These are phyloP conservation scores for Aix galericulata DNA, from an alignment of 2,113 vertebrate species.

Conservation along the genomic window DNA sequence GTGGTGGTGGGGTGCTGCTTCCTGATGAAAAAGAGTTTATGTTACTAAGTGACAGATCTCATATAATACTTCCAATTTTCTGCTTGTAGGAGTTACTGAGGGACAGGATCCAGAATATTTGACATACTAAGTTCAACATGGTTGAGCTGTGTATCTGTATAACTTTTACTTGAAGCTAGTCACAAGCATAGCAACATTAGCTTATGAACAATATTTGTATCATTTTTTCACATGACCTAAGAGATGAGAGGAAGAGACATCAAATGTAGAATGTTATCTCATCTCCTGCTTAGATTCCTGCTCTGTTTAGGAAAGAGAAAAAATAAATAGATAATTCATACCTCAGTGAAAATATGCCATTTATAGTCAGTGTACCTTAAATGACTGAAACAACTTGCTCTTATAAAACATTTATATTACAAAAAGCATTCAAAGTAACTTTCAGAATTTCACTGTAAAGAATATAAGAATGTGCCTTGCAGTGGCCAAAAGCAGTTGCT, in stretches of 20 bases:
- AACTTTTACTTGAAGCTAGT: neutral
- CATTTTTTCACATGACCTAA: neutral
- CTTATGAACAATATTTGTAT: neutral
- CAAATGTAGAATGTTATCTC: neutral
- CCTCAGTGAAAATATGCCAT: neutral
- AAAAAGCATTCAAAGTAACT: neutral
- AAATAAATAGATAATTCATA: neutral
- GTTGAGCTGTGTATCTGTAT: neutral
- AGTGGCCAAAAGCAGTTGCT: neutral
- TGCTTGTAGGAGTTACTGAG: neutral
- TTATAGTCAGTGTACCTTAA: neutral
- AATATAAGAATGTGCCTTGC: neutral
- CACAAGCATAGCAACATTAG: neutral
- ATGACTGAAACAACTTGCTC: neutral
- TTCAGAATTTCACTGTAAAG: neutral
- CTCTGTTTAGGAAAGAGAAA: neutral
- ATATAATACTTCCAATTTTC: neutral
- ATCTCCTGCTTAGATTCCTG: neutral
- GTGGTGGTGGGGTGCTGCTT: neutral
- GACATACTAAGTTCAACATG: neutral
- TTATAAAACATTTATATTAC: neutral
- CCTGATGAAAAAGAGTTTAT: neutral
- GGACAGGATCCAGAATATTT: neutral
- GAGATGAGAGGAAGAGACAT: neutral
- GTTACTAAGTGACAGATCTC: neutral